Percentiles rank a stretch among this genome's conserved stretches.
Evolutionary conservation across 2,797 vertebrate genomes (phyloP).

Genomic region (Thamnophis elegans): DNA sequence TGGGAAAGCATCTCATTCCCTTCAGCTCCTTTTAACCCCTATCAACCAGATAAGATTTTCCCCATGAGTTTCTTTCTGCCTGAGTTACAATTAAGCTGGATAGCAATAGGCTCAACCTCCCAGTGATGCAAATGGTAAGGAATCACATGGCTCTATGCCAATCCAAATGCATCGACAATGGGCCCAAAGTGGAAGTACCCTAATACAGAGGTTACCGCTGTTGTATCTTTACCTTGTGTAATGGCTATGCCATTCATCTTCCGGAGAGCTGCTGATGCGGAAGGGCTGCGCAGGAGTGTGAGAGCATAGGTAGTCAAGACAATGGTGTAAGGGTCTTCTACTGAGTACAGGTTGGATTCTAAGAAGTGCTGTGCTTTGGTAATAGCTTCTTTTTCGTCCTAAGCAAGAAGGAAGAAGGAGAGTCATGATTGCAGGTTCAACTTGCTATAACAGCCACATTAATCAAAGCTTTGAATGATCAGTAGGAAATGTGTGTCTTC

Average conservation of each 20-base stretch:
- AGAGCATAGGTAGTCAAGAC: slow-evolving; percentile 84
- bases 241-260: slow-evolving; percentile 91
- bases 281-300: slow-evolving; percentile 82
- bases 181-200: neutral
- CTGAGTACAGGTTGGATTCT: slow-evolving; percentile 84
- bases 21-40: neutral
- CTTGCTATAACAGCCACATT: neutral
- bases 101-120: neutral
- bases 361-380: slow-evolving; percentile 86
- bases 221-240: slow-evolving; percentile 76
- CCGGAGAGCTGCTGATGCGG: slow-evolving; percentile 73
- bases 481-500: neutral
- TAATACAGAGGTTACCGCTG: neutral
- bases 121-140: neutral
- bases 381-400: slow-evolving; percentile 85
- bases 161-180: neutral
- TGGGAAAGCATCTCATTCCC: neutral
- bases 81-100: neutral
- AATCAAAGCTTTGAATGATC: neutral
- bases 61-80: neutral
- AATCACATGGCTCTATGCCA: neutral
- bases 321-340: slow-evolving; percentile 87
- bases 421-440: slow-evolving; percentile 4
- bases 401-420: neutral
- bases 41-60: neutral